Base-by-base conservation (phyloP, 1,140 invertebrate genomes). In the Camponotus vicinus region DNA sequence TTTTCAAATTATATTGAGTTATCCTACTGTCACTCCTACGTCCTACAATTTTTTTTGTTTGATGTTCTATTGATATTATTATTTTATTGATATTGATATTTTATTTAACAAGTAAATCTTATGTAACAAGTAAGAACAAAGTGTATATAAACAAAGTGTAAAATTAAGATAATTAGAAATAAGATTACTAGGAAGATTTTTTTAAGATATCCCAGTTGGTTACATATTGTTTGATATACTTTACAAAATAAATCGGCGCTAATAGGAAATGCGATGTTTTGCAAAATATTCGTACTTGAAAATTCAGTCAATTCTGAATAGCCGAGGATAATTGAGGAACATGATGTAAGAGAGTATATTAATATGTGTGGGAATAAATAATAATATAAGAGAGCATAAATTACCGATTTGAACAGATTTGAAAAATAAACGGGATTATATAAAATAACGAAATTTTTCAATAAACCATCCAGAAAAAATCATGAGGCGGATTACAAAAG, bases 141-240 rank as follows among this genome's bases (percentile, higher is more conserved):
- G 5, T 52, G 45, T 45, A 52, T n/a, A 64, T 49, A 78, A 63
- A 78, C 27, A 27, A 27, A 27, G 27, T 27, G 0, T 27, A 27
- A 27, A 27, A 78, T 78, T n/a, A 40, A 40, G 42, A 66, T 66
- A 78, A 45, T 32, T 66, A 78, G 18, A 34, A 61, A 64, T 64
- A 27, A 45, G 9, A 64, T 76, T 75, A 59, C 59, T 64, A 45
- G 42, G 32, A 63, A 34, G 18, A 78, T 66, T 52, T 52, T 27
- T 52, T 52, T 66, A 78, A 78, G 34, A 42, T 78, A 59, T 77
- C 59, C 32, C 42, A 64, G 42, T 77, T 64, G 6, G 21, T 77
- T 42, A 42, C 61, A 61, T 61, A 61, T 77, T 45, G 63, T 42
- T 77, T 63, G 15, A 32, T 57, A 49, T 32, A 11, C 15, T 40